A percentile compares a stretch with the other conserved stretches of the same genome.
Evolutionary conservation across 2,888 invertebrate species (phyloP).

Genomic region (Orthosia incerta): DNA sequence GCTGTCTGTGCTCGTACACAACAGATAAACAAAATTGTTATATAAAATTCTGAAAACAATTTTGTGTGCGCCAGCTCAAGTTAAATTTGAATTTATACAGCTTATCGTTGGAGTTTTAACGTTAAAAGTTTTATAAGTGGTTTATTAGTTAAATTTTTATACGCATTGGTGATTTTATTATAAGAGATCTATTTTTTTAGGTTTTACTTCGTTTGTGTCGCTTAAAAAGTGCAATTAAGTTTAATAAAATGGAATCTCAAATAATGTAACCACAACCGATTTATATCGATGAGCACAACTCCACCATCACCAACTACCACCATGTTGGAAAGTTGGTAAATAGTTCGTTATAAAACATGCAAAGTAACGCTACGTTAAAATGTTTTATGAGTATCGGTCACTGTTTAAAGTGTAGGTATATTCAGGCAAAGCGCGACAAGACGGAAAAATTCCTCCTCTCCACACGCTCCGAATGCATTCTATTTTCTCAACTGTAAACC

Average conservation of each 20-base stretch:
- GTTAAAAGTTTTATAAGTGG: slow-evolving; percentile 12
- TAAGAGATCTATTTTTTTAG: background rate
- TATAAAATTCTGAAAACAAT: slow-evolving; percentile 49
- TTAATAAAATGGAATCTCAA: background rate
- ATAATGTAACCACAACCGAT: background rate
- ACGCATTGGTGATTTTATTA: background rate
- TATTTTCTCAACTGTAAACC: slow-evolving; percentile 70
- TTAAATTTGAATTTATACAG: slow-evolving; percentile 46
- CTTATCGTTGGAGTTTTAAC: slow-evolving; percentile 26
- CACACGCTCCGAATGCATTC: slow-evolving; percentile 72
- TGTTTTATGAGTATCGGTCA: slow-evolving; percentile 35
- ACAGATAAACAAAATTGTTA: slow-evolving; percentile 55
- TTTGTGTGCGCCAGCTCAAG: slow-evolving; percentile 28
- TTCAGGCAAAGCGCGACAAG: slow-evolving; percentile 59
- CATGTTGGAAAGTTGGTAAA: background rate
- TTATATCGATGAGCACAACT: background rate
- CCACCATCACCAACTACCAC: no score
- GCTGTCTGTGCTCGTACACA: slow-evolving; percentile 56
- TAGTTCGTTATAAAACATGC: background rate
- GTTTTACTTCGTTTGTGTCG: background rate
- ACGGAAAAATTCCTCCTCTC: slow-evolving; percentile 67
- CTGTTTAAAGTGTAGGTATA: slow-evolving; percentile 29
- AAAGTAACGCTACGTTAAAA: background rate
- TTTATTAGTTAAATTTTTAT: background rate
- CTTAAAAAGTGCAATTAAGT: background rate